Evolutionary conservation across 2,888 invertebrate species (phyloP).

Genomic region (Beris chalybata): DNA sequence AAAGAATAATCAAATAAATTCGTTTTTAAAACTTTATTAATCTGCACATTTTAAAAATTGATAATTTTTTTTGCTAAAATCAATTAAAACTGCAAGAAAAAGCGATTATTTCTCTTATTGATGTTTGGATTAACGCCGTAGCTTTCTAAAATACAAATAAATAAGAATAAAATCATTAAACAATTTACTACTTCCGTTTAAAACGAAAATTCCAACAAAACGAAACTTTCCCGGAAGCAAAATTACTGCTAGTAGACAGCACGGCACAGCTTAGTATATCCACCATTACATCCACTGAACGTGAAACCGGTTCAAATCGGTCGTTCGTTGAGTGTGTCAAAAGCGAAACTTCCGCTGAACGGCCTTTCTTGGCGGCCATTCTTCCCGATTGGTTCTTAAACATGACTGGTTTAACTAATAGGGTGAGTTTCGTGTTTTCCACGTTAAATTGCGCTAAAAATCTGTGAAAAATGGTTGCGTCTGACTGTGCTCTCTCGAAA

Average conservation of each 20-base stretch:
- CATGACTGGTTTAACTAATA: slow-evolving; percentile 83
- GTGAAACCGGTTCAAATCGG: slow-evolving; percentile 6
- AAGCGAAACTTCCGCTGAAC: slow-evolving; percentile 44
- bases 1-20: too few relatives aligned
- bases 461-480: slow-evolving; percentile 9
- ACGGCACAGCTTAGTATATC: background rate
- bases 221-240: too few relatives aligned
- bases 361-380: slow-evolving; percentile 44
- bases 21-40: too few relatives aligned
- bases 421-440: slow-evolving; percentile 60
- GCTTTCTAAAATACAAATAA: too few relatives aligned
- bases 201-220: too few relatives aligned
- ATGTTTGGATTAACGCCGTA: too few relatives aligned
- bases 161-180: too few relatives aligned
- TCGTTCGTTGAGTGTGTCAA: slow-evolving; percentile 28
- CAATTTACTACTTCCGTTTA: too few relatives aligned
- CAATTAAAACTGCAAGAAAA: too few relatives aligned
- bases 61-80: too few relatives aligned
- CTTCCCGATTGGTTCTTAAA: slow-evolving; percentile 61
- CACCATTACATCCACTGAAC: slow-evolving; percentile 5
- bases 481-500: background rate
- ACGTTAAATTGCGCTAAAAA: slow-evolving; percentile 34
- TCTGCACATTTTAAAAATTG: too few relatives aligned
- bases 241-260: background rate
- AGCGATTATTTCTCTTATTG: too few relatives aligned